Base-by-base conservation (phyloP, 2,888 invertebrate species). In the Xanthorhoe spadicearia region DNA sequence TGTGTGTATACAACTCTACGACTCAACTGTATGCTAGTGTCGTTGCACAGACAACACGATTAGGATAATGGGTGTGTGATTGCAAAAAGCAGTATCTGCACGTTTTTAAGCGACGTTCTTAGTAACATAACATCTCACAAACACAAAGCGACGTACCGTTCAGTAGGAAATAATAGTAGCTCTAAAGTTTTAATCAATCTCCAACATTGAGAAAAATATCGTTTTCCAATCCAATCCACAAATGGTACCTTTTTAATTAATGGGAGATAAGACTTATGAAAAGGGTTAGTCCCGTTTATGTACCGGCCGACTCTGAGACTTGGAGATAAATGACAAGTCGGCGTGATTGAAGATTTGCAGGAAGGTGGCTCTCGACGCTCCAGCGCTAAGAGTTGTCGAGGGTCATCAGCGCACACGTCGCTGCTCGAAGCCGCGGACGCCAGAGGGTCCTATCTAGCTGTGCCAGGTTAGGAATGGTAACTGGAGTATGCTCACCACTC, bases 361-460 rank as follows among this genome's bases (percentile, higher is more conserved):
- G 93, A 93, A 76, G 85, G 87, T 86, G 86, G 87, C 83, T 88
- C 92, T 85, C 89, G 90, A 85, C 88, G 90, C 86, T 88, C 90
- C 74, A 87, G 87, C 83, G 82, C 88, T 70, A 83, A 85, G 85
- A 91, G 89, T 85, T 88, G 89, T 89, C 88, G 88, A 77, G 88
- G 88, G 84, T 78, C 88, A 78, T 90, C 93, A 71, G 89, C 93
- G 73, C 92, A 94, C 81, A 91, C 90, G 66, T 94, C 92, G 80
- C 92, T 94, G 73, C 91, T 94, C 74, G 93, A 91, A 77, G 92
- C 92, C 69, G 80, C 87, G 73, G 95, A 95, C 83, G 90, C 94
- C 82, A 92, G 94, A 76, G 95, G 95, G 86, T 94, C 93, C 78
- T 95, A 95, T 83, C 88, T 95, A 83, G 94, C 95, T 76, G 94